These are phyloP conservation scores for Jacana jacana DNA, from an alignment of 2,113 vertebrate species.

Conservation along the genomic window DNA sequence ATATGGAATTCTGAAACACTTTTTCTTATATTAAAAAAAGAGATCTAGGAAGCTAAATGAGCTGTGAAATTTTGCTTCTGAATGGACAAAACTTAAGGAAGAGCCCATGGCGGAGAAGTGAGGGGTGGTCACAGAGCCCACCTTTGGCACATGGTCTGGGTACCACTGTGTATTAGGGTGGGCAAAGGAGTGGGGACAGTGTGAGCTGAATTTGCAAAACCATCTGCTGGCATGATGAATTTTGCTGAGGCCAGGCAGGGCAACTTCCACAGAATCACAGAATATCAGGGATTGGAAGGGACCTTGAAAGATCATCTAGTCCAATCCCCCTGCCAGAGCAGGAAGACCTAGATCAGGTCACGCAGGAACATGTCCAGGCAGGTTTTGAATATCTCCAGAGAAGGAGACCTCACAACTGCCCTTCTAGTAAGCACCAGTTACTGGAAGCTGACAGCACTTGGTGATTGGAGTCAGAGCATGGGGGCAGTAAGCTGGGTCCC, in stretches of 20 bases:
- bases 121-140: background rate
- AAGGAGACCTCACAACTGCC: too few relatives aligned
- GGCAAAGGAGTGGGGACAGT: accelerated
- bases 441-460: accelerated
- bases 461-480: accelerated
- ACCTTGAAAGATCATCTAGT: too few relatives aligned
- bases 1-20: background rate
- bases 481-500: background rate
- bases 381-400: too few relatives aligned
- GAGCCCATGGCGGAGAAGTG: background rate
- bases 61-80: background rate
- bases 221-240: background rate
- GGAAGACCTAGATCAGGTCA: too few relatives aligned
- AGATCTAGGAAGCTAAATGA: background rate
- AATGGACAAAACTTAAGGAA: background rate
- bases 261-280: too few relatives aligned
- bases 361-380: too few relatives aligned
- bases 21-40: background rate
- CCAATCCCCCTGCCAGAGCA: too few relatives aligned
- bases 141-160: background rate
- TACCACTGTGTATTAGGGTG: accelerated
- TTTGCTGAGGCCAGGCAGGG: background rate
- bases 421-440: too few relatives aligned
- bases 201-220: background rate
- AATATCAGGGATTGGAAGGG: too few relatives aligned